Base-by-base conservation (phyloP, 2,113 vertebrate genomes). In the Globicephala melas region DNA sequence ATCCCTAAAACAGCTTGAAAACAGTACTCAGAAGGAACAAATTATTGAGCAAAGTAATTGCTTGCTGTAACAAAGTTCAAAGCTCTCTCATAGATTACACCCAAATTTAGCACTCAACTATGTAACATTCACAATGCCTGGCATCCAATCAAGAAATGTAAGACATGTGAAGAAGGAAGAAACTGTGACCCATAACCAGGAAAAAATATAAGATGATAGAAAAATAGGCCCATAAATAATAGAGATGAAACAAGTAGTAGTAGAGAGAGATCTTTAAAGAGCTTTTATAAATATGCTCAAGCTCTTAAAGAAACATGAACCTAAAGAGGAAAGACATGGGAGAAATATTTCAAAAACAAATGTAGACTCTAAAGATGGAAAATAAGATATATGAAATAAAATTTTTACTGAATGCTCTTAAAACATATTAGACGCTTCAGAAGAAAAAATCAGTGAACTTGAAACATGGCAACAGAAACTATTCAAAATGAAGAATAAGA, bases 221-320 rank as follows among this genome's bases (percentile, higher is more conserved):
- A 79, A 76, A 79, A 65, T 17, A 85, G 7, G 8, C n/a, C 31
- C 31, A 67, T 63, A 89, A 90, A 71, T 83, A 79, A 95, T 63
- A 96, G 44, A 79, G 33, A 76, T 77, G 8, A 82, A 96, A 53
- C 58, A 71, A 73, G 47, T 31, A 53, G 47, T 31, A 53, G n/a
- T 12, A 63, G 50, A 58, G 6, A 74, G 70, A 44, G n/a, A 85
- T 92, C 74, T 76, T 77, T 50, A 82, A 73, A 71, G 20, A 74
- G 14, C 38, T 55, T 82, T 92, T 81, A 86, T 60, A 65, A 76
- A 90, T 81, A 65, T 60, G 5, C 36, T 83, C 26, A 67, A 28
- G 80, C 21, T 89, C 86, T 86, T 90, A 63, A 94, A 85, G 71
- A 89, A 79, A 94, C 26, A 67, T 77, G 36, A 94, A 58, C 33